These are phyloP conservation scores for Uria aalge DNA, from an alignment of 2,113 vertebrate species.

Conservation along the genomic window DNA sequence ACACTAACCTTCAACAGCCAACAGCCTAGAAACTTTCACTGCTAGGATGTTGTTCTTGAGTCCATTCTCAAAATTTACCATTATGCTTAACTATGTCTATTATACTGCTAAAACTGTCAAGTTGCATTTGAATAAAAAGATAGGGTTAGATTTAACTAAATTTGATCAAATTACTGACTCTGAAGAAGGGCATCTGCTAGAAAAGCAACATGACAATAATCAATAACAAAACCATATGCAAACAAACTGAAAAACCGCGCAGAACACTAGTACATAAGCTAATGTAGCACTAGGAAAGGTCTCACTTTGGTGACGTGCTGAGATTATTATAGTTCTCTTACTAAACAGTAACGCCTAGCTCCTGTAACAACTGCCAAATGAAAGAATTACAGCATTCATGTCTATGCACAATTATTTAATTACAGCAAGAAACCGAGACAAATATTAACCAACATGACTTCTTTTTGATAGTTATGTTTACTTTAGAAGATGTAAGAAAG, in stretches of 20 bases:
- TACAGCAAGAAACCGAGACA: constrained; percentile 19
- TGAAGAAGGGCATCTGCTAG: background rate
- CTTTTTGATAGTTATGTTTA: background rate
- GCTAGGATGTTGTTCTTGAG: background rate
- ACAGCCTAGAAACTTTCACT: background rate
- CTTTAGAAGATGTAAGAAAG: background rate
- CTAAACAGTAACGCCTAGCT: background rate
- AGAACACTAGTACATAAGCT: background rate
- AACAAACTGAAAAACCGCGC: background rate
- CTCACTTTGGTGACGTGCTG: background rate
- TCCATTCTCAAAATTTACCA: background rate
- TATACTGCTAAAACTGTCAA: background rate
- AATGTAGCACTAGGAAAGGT: background rate
- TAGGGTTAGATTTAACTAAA: background rate
- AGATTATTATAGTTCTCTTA: background rate
- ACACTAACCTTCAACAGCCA: background rate
- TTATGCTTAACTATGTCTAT: background rate
- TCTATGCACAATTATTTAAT: background rate
- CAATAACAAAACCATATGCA: background rate
- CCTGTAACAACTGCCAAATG: background rate
- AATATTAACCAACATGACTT: background rate
- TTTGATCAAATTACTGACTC: background rate
- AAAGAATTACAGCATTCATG: background rate
- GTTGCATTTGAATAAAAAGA: background rate
- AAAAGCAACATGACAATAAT: background rate